Conservation (phyloP, 2,888 invertebrate species). For the Hyles lineata region DNA sequence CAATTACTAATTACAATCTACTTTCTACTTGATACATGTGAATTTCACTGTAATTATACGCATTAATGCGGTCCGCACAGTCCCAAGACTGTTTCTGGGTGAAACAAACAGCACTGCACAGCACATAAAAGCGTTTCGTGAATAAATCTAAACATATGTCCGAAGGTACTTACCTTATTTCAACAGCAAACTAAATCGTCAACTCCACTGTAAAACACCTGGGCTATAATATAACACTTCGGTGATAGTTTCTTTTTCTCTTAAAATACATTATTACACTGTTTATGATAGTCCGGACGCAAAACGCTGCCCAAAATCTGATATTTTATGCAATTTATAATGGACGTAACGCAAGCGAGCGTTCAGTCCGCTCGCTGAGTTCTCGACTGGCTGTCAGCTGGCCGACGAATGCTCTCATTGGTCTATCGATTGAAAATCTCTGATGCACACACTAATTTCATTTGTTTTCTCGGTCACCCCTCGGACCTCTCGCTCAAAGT, state of each 20-base stretch:
- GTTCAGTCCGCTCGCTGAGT: conserved; percentile 62
- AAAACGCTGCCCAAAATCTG: conserved; percentile 73
- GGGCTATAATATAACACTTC: conserved; percentile 84
- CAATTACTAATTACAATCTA: conserved; percentile 3
- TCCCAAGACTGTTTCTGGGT: not conserved
- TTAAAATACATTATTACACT: conserved; percentile 84
- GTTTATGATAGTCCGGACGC: conserved; percentile 74
- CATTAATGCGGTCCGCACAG: not conserved
- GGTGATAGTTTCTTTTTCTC: conserved; percentile 82
- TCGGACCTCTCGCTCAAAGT: conserved; percentile 61
- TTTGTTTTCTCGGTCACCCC: conserved; percentile 55
- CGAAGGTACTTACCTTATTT: conserved; percentile 71
- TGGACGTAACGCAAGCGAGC: conserved; percentile 63
- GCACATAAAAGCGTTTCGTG: conserved; percentile 42
- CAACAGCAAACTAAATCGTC: conserved; percentile 69
- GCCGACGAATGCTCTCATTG: conserved; percentile 72
- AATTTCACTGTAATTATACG: conserved; percentile 9
- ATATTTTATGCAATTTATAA: conserved; percentile 59
- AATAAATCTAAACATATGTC: conserved; percentile 67
- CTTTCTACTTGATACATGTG: conserved; percentile 17
- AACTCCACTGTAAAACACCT: conserved; percentile 75
- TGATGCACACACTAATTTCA: conserved; percentile 60
- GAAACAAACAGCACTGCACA: conserved; percentile 37
- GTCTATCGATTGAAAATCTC: conserved; percentile 77
- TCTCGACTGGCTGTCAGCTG: conserved; percentile 82